phyloP scores from a whole-genome alignment of 1,140 invertebrate species.

The Drosophila kikkawai region DNA sequence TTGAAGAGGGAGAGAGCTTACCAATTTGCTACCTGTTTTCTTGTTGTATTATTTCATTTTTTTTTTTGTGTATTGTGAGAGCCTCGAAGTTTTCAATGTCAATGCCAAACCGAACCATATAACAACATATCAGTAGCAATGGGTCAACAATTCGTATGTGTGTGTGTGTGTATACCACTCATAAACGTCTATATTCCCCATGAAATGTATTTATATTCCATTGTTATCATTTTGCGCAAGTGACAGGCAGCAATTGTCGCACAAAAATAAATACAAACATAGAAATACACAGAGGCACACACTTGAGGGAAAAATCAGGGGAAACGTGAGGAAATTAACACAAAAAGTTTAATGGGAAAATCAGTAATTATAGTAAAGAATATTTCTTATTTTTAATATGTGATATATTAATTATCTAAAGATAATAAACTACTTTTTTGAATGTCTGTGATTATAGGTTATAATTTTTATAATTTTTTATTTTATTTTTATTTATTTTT shows the following conservation, averaged over 20 bases:
- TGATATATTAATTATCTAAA: no score
- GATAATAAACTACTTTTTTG: no score
- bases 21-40: slow-evolving; percentile 17
- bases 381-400: no score
- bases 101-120: slow-evolving; percentile 44
- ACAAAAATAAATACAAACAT: background rate
- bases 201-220: slow-evolving; percentile 62
- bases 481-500: no score
- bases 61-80: background rate
- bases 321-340: background rate
- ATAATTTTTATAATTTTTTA: no score
- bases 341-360: background rate
- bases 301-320: slow-evolving; percentile 1
- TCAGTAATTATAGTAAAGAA: no score
- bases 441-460: no score
- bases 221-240: slow-evolving; percentile 58
- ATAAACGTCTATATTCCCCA: slow-evolving; percentile 17
- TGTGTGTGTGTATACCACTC: slow-evolving; percentile 16
- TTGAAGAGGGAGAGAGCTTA: slow-evolving; percentile 1
- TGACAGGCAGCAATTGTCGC: slow-evolving; percentile 32
- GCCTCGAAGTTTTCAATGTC: slow-evolving; percentile 60
- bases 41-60: no score
- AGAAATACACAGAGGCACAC: background rate
- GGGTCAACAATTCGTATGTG: slow-evolving; percentile 10
- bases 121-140: slow-evolving; percentile 45